These are phyloP conservation scores for Gasteruption jaculator DNA, from an alignment of 2,888 invertebrate genomes.

Conservation along the genomic window DNA sequence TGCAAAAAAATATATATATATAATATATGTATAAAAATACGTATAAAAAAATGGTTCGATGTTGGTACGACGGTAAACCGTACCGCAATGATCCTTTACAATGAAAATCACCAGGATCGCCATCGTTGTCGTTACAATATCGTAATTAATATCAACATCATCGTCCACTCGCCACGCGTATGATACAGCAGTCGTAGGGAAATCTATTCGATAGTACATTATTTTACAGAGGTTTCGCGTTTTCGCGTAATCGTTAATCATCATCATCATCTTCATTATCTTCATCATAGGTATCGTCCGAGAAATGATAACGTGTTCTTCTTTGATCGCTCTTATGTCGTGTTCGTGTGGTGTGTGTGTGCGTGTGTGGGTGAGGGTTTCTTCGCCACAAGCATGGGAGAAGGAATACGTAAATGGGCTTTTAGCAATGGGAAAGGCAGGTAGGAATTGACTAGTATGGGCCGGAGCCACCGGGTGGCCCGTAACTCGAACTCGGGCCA, in stretches of 20 bases:
- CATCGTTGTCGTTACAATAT: slow-evolving; percentile 16
- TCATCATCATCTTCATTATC: slow-evolving; percentile 18
- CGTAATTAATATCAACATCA: slow-evolving; percentile 14
- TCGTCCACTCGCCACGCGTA: slow-evolving; percentile 12
- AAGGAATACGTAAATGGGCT: slow-evolving; percentile 20
- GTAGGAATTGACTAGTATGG: slow-evolving; percentile 58
- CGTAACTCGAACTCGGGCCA: slow-evolving; percentile 60
- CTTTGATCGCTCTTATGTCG: slow-evolving; percentile 12
- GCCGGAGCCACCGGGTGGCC: slow-evolving; percentile 65
- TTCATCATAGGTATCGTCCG: slow-evolving; percentile 21
- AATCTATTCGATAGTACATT: too few relatives aligned
- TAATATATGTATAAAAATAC: too few relatives aligned
- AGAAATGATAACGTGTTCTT: neutral
- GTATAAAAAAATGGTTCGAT: slow-evolving; percentile 48
- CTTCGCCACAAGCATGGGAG: too few relatives aligned
- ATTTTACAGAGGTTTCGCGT: too few relatives aligned
- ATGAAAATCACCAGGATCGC: slow-evolving; percentile 7
- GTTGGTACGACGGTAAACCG: too few relatives aligned
- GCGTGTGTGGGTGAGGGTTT: slow-evolving; percentile 26
- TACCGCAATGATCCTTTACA: too few relatives aligned
- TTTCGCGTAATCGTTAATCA: slow-evolving; percentile 11
- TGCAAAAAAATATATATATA: too few relatives aligned
- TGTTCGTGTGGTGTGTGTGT: slow-evolving; percentile 26
- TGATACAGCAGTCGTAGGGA: slow-evolving; percentile 1
- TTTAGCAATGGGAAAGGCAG: slow-evolving; percentile 24